These are phyloP conservation scores for Teleogryllus occipitalis DNA, from an alignment of 1,140 invertebrate species.

Conservation along the genomic window DNA sequence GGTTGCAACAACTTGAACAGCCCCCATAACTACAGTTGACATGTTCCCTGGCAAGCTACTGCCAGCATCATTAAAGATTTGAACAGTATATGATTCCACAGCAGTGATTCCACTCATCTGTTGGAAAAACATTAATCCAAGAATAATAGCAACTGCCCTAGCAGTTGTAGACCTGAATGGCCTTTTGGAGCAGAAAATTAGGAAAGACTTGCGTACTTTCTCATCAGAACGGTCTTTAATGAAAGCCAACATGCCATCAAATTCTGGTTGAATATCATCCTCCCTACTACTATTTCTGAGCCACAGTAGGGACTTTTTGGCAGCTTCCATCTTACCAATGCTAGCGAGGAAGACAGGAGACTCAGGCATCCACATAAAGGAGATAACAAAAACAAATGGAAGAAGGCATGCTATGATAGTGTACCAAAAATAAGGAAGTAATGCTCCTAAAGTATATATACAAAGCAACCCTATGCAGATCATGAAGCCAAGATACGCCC, in stretches of 20 bases:
- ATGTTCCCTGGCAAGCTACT: conserved; percentile 44
- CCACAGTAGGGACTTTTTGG: conserved; percentile 12
- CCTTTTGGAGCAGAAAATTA: conserved; percentile 13
- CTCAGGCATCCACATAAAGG: conserved; percentile 39
- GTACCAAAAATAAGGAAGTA: conserved; percentile 48
- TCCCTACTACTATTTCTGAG: background rate
- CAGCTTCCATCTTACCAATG: conserved; percentile 24
- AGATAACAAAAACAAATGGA: conserved; percentile 31
- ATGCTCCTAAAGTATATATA: conserved; percentile 67
- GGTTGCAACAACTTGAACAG: conserved; percentile 66
- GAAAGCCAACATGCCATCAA: background rate
- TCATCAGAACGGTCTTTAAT: background rate
- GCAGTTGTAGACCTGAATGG: conserved; percentile 26
- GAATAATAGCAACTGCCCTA: conserved; percentile 53
- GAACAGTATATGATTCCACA: conserved; percentile 68
- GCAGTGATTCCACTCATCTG: conserved; percentile 79
- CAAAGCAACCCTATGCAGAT: conserved; percentile 66
- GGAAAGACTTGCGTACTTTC: background rate
- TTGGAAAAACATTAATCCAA: conserved; percentile 76
- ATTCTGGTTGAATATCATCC: background rate
- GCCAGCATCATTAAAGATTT: conserved; percentile 59
- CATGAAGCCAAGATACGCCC: conserved; percentile 72
- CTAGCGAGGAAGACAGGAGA: conserved; percentile 34
- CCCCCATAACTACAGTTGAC: conserved; percentile 65
- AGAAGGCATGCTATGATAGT: conserved; percentile 29